Base-by-base conservation (phyloP, 2,113 vertebrate genomes). In the Sorex araneus region DNA sequence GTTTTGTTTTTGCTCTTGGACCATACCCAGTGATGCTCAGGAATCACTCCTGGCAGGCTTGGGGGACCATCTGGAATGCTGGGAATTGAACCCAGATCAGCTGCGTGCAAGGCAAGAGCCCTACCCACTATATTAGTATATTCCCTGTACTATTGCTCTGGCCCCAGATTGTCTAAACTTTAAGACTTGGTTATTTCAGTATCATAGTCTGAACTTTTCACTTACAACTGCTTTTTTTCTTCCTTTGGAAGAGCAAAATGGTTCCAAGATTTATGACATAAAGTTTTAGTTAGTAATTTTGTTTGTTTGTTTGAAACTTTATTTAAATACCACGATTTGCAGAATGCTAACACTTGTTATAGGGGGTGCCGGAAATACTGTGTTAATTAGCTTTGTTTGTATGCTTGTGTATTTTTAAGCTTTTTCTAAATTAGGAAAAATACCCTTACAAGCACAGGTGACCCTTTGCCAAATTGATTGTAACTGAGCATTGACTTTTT, bases 351-450 rank as follows among this genome's bases (percentile, higher is more conserved):
- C 28, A 67, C 60, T 75, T 54, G 32, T 78, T 93, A 88, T 40
- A 40, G 40, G 40, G 40, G 40, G 9, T 36, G 28, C 71, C 60
- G 30, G 77, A 18, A 47, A 40, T 87, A 16, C 79, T 84, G 27
- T 15, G 85, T 81, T 87, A 84, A 71, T 84, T 76, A 80, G 34
- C 57, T 91, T 91, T 92, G 16, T 91, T 91, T 92, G 16, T 40
- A 89, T 28, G 71, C 60, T 36, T 92, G 6, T 79, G 5, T 76
- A 63, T 36, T 32, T 73, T 89, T 6, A 40, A 11, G 30, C 84
- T 82, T 87, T 81, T n/a, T 21, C 28, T 21, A 40, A 67, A 63
- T 79, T 89, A 23, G 83, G 64, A 84, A 82, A 67, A 34, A 83
- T 67, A 84, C 66, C n/a, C 60, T 23, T 25, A 67, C 10, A 90